phyloP scores from a whole-genome alignment of 2,797 vertebrate species.

The Pteropus rufus region DNA sequence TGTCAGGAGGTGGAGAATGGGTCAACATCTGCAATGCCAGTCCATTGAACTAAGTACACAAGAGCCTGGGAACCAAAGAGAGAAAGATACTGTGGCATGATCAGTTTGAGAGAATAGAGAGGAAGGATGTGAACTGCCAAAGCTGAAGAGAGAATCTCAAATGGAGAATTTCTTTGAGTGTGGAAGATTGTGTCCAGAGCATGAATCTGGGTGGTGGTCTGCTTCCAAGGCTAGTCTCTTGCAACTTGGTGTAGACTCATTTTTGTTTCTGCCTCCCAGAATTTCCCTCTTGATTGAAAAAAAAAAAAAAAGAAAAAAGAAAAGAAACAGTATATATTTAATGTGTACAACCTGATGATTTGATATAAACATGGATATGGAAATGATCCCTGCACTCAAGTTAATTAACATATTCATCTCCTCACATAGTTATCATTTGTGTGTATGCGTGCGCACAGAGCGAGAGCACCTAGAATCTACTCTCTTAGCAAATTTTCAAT shows the following conservation, averaged over 20 bases:
- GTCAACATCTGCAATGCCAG: not conserved
- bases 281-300: not conserved
- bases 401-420: not conserved
- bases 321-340: not conserved
- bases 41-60: not conserved
- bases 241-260: not conserved
- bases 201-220: not conserved
- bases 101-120: not conserved
- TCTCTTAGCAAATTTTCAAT: not conserved
- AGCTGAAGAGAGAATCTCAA: not conserved
- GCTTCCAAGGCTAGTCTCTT: not conserved
- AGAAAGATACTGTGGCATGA: accelerated
- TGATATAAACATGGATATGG: not conserved
- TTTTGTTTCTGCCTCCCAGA: not conserved
- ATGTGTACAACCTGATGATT: not conserved
- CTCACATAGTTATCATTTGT: not conserved
- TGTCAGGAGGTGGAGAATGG: not conserved
- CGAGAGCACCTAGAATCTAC: not conserved
- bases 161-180: not conserved
- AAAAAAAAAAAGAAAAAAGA: not conserved
- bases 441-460: not conserved
- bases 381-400: not conserved
- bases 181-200: not conserved
- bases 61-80: not conserved
- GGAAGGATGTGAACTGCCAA: not conserved